phyloP scores from a whole-genome alignment of 1,140 invertebrate genomes.

The Aleiodes sp. region DNA sequence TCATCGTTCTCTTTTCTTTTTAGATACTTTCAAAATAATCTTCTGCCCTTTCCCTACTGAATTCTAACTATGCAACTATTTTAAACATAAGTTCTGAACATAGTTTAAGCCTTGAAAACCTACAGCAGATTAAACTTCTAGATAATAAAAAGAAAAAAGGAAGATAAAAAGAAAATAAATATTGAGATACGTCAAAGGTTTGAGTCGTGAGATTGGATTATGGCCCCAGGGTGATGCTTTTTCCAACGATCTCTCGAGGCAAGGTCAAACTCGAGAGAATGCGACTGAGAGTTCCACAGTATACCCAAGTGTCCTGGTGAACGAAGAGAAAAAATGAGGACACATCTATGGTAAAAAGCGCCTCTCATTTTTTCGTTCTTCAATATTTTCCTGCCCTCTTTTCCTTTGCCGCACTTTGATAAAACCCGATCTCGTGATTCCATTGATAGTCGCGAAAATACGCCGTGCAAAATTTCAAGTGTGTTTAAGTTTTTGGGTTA shows the following conservation, averaged over 20 bases:
- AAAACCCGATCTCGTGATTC: no score
- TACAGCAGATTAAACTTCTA: no score
- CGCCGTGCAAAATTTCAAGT: not conserved
- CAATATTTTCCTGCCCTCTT: no score
- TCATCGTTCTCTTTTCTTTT: no score
- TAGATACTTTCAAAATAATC: no score
- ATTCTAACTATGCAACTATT: no score
- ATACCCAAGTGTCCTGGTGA: not conserved
- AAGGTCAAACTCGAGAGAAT: conserved; percentile 4
- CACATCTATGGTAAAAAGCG: conserved; percentile 1
- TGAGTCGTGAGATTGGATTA: conserved; percentile 12
- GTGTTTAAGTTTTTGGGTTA: not conserved
- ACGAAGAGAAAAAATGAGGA: not conserved
- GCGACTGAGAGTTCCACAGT: not conserved
- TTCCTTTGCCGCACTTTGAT: no score
- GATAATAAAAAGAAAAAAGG: not conserved
- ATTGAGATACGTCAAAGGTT: not conserved
- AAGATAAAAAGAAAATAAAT: not conserved
- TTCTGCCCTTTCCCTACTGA: no score
- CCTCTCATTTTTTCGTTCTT: no score
- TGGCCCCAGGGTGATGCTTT: not conserved
- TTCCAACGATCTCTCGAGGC: not conserved
- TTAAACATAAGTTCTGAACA: no score
- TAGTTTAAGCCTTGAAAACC: no score
- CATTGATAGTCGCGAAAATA: no score